A percentile compares a stretch with the other conserved stretches of the same genome.
Evolutionary conservation across 2,888 invertebrate species (phyloP).

Genomic region (Diarsia dahlii): DNA sequence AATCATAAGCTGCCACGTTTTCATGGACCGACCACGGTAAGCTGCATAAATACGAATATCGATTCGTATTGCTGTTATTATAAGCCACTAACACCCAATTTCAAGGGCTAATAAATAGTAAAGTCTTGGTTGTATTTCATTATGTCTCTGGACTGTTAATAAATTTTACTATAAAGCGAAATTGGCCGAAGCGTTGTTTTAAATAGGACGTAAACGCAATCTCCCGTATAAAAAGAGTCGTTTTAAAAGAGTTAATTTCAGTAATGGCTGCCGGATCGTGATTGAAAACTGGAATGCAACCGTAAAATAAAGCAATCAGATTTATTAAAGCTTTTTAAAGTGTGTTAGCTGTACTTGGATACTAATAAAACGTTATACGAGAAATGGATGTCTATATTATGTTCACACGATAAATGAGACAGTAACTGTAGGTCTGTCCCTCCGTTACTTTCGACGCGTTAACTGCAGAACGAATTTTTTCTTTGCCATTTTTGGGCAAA

Average conservation of each 20-base stretch:
- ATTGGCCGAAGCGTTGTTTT: constrained; percentile 28
- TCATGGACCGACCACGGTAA: neutral
- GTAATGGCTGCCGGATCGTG: constrained; percentile 31
- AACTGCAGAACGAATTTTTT: neutral
- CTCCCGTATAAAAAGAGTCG: constrained; percentile 28
- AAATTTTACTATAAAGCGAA: constrained; percentile 21
- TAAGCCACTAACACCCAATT: neutral
- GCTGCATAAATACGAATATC: neutral
- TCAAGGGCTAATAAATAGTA: neutral
- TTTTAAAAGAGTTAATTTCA: constrained; percentile 55
- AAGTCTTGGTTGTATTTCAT: neutral
- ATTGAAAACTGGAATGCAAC: constrained; percentile 40
- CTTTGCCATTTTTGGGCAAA: neutral
- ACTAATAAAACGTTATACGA: neutral
- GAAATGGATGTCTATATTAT: neutral
- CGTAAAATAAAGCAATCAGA: constrained; percentile 29
- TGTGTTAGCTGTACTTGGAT: neutral
- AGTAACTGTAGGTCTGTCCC: neutral
- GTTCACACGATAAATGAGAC: neutral
- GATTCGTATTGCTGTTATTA: neutral
- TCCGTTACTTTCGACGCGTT: neutral
- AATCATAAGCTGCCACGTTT: neutral
- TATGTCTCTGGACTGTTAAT: constrained; percentile 4
- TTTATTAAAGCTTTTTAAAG: constrained; percentile 9
- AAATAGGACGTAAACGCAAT: constrained; percentile 37